Percentiles rank a stretch among this genome's conserved stretches.
Conservation (phyloP, 2,888 invertebrate genomes). For the Macrophya alboannulata region DNA sequence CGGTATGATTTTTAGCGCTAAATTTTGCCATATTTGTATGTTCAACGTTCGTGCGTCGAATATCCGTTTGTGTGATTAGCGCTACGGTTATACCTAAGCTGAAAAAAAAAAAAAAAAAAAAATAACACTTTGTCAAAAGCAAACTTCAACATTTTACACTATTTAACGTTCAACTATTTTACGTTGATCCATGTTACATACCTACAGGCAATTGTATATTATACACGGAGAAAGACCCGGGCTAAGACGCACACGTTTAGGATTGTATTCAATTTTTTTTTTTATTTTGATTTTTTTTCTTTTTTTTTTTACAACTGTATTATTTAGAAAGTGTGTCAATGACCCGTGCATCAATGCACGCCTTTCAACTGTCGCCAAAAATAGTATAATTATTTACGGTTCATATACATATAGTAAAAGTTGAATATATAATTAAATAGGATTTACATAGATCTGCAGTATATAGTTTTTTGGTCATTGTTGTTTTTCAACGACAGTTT, state of each 20-base stretch:
- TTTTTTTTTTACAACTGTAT: neutral
- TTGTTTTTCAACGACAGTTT: neutral
- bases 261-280: neutral
- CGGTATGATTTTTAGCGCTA: neutral
- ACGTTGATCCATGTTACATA: too few species aligned
- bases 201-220: neutral
- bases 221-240: neutral
- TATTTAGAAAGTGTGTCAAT: conserved; percentile 50
- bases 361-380: conserved; percentile 32
- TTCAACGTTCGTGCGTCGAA: neutral
- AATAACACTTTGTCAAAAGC: neutral
- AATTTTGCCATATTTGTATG: neutral
- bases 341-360: conserved; percentile 12
- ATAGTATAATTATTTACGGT: conserved; percentile 22
- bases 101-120: neutral
- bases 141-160: neutral
- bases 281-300: too few species aligned
- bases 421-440: conserved; percentile 42
- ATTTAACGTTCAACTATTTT: too few species aligned
- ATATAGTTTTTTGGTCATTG: neutral
- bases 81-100: neutral
- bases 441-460: conserved; percentile 9
- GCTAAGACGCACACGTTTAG: neutral
- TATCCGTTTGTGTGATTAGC: neutral
- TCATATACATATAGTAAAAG: conserved; percentile 3